phyloP scores from a whole-genome alignment of 2,113 vertebrate species.

The Larimichthys polyactis region DNA sequence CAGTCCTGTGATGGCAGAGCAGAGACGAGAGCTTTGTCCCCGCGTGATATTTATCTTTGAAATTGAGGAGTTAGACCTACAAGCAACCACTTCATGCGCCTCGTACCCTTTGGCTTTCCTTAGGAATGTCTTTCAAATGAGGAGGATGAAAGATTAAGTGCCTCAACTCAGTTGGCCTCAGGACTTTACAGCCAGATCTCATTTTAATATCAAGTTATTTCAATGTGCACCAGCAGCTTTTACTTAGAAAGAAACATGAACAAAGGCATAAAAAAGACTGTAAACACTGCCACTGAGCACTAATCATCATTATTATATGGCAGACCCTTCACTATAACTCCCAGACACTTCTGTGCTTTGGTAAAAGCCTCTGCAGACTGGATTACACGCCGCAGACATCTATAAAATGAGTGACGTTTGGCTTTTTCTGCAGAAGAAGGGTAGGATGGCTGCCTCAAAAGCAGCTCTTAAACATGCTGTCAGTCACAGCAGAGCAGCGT shows the following conservation, averaged over 20 bases:
- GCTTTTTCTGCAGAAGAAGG: conserved; percentile 52
- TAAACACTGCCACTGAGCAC: conserved; percentile 29
- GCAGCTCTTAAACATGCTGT: conserved; percentile 62
- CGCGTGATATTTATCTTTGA: conserved; percentile 67
- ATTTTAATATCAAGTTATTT: conserved; percentile 42
- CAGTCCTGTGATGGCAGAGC: conserved; percentile 61
- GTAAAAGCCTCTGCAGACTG: conserved; percentile 43
- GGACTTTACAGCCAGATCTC: conserved; percentile 35
- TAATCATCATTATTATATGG: conserved; percentile 43
- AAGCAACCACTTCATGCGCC: conserved; percentile 15
- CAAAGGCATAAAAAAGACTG: conserved; percentile 18
- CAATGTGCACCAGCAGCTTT: conserved; percentile 32
- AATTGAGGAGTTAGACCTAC: conserved; percentile 62
- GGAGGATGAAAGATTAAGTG: conserved; percentile 56
- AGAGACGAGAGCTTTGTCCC: conserved; percentile 59
- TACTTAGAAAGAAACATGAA: neutral
- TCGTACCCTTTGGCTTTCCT: conserved; percentile 53
- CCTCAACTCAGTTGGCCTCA: conserved; percentile 16
- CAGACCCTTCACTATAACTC: conserved; percentile 30
- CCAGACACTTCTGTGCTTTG: conserved; percentile 30
- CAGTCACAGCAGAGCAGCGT: conserved; percentile 55
- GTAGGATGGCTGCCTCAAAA: conserved; percentile 45
- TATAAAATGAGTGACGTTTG: conserved; percentile 45
- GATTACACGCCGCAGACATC: conserved; percentile 52
- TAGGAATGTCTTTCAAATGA: conserved; percentile 56